These are phyloP conservation scores for Lepus timidus DNA, from an alignment of 2,113 vertebrate genomes.

Conservation along the genomic window DNA sequence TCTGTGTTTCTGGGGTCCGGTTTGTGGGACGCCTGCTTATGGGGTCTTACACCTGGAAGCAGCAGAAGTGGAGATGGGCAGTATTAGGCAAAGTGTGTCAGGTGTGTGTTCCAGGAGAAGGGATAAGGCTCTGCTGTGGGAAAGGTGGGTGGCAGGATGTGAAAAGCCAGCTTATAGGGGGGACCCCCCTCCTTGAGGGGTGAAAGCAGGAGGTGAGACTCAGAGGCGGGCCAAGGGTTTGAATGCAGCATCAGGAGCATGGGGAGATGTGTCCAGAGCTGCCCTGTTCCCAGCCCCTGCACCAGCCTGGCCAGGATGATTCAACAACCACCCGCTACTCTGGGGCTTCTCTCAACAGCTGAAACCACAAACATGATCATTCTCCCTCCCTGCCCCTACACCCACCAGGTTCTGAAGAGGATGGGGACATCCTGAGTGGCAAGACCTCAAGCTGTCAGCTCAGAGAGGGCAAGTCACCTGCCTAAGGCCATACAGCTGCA, in stretches of 20 bases:
- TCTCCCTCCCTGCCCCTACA: background rate
- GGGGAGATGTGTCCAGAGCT: no score
- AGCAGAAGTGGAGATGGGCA: background rate
- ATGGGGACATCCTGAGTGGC: background rate
- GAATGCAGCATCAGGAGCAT: background rate
- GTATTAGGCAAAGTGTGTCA: background rate
- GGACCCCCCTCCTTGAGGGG: fast-evolving
- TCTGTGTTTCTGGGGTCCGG: no score
- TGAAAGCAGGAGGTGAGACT: fast-evolving
- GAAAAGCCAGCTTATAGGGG: no score
- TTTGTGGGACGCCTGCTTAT: no score
- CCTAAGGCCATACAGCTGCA: background rate
- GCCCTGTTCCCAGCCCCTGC: background rate
- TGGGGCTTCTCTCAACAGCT: background rate
- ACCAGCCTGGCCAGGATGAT: background rate
- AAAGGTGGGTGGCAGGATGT: background rate
- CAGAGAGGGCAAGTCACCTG: background rate
- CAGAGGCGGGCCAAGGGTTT: fast-evolving
- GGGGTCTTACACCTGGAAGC: no score
- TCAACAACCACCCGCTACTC: background rate
- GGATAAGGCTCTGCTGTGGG: background rate
- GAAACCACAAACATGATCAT: background rate
- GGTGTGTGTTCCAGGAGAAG: background rate
- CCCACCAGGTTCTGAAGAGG: background rate
- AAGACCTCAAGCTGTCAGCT: background rate